These are phyloP conservation scores for Pachymerium ferrugineum DNA, from an alignment of 2,888 invertebrate species.

Conservation along the genomic window DNA sequence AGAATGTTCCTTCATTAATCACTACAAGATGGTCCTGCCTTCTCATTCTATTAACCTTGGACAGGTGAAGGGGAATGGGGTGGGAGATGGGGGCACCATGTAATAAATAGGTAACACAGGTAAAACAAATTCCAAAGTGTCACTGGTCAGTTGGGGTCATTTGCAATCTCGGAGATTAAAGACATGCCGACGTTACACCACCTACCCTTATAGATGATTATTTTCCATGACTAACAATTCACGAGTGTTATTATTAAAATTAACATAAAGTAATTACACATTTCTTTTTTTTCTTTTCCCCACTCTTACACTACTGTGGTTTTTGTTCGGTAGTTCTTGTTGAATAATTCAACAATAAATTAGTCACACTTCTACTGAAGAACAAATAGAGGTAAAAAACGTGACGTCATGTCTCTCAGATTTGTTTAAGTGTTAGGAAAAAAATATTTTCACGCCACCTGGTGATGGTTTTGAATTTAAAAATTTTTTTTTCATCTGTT, in stretches of 20 bases:
- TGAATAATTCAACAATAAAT: slow-evolving; percentile 11
- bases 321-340: background rate
- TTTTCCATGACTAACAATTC: background rate
- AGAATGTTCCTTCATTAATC: background rate
- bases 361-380: background rate
- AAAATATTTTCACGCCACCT: too few relatives aligned
- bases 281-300: background rate
- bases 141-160: slow-evolving; percentile 13
- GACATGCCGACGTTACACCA: background rate
- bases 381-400: too few relatives aligned
- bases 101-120: slow-evolving; percentile 7
- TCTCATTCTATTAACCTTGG: background rate
- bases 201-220: background rate
- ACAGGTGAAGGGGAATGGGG: background rate
- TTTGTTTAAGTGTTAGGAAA: too few relatives aligned
- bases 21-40: background rate
- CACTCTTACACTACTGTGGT: background rate
- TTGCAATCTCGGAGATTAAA: background rate
- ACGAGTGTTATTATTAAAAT: background rate
- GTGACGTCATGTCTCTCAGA: too few relatives aligned
- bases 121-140: slow-evolving; percentile 8
- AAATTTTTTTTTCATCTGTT: too few relatives aligned
- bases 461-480: too few relatives aligned
- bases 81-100: background rate
- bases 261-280: background rate